Evolutionary conservation across 2,113 vertebrate genomes (phyloP).

Genomic region (Etheostoma spectabile): DNA sequence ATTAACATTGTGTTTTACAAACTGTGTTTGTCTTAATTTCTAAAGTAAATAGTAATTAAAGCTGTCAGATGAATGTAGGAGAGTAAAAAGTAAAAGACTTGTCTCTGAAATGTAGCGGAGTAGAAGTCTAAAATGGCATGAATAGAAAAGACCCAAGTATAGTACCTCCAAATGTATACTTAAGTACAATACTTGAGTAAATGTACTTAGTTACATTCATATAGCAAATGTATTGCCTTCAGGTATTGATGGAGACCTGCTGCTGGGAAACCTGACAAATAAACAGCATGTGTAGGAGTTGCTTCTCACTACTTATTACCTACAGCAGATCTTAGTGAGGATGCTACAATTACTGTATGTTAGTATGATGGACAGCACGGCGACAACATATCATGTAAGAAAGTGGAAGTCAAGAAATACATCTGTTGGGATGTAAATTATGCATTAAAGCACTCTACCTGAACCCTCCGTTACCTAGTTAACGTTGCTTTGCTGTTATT

Average conservation of each 20-base stretch:
- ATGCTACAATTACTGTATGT: not conserved
- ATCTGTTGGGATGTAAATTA: conserved; percentile 42
- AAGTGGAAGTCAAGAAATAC: conserved; percentile 22
- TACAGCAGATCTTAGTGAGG: not conserved
- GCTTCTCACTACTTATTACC: not conserved
- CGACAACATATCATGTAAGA: conserved; percentile 14
- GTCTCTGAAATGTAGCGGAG: too few species aligned
- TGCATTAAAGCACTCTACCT: conserved; percentile 39
- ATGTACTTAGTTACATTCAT: not conserved
- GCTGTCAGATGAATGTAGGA: too few species aligned
- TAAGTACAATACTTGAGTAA: too few species aligned
- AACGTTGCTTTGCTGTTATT: conserved; percentile 37
- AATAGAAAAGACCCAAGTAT: too few species aligned
- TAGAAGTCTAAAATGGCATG: too few species aligned
- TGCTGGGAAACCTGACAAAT: not conserved
- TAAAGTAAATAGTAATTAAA: too few species aligned
- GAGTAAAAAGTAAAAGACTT: too few species aligned
- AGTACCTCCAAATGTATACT: too few species aligned
- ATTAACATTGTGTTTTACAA: too few species aligned
- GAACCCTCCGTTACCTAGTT: conserved; percentile 22
- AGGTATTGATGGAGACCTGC: not conserved
- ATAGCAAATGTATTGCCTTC: not conserved
- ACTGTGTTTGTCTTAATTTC: too few species aligned
- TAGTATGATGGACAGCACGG: conserved; percentile 1
- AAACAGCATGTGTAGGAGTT: not conserved